A percentile compares a stretch with the other conserved stretches of the same genome.
Conservation (phyloP, 2,113 vertebrate genomes). For the Epinephelus lanceolatus region DNA sequence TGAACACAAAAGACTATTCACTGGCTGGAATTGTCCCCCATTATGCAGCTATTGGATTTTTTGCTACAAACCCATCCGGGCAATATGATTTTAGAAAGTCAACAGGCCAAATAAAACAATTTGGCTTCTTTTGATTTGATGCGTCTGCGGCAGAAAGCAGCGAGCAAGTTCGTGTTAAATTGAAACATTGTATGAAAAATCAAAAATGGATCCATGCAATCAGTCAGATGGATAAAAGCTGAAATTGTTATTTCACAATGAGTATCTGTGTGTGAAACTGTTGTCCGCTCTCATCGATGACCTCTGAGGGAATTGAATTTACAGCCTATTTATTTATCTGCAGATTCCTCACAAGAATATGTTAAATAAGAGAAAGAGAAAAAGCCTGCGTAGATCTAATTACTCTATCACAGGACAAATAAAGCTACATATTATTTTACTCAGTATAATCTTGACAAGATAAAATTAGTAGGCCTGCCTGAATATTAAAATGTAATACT, state of each 20-base stretch:
- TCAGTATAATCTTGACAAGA: background rate
- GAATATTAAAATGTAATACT: too few species aligned
- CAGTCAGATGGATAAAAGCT: background rate
- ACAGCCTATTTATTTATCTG: background rate
- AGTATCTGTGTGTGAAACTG: background rate
- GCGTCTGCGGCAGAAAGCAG: background rate
- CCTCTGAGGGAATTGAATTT: background rate
- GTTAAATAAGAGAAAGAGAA: background rate
- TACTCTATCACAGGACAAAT: conserved; percentile 1
- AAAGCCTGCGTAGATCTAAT: background rate
- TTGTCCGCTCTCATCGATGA: background rate
- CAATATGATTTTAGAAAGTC: conserved; percentile 2
- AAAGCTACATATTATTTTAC: background rate
- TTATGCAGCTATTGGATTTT: conserved; percentile 12
- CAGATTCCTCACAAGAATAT: background rate
- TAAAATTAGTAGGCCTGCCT: background rate
- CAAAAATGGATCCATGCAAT: background rate
- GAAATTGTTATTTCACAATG: background rate
- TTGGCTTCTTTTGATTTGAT: background rate
- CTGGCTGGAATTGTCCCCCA: background rate
- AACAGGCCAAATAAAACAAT: background rate
- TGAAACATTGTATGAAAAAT: background rate
- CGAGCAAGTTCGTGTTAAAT: background rate
- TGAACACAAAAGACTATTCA: conserved; percentile 11
- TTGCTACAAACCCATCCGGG: conserved; percentile 2